Conservation (phyloP, 2,113 vertebrate genomes). For the Daboia siamensis region DNA sequence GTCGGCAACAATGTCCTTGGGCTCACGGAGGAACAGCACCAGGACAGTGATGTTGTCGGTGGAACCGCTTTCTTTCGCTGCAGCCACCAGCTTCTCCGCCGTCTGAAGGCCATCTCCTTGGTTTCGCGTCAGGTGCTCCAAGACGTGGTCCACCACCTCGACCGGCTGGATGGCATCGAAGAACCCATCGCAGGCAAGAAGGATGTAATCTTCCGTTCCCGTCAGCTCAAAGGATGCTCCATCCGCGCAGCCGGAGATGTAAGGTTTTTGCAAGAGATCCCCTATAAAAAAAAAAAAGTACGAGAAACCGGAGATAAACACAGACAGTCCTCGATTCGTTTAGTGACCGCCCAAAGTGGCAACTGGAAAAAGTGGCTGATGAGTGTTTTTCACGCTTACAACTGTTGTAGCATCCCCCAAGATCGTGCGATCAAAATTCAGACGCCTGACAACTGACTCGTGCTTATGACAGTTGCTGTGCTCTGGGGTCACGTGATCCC, state of each 20-base stretch:
- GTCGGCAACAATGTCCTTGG: constrained; percentile 70
- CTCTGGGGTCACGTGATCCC: no score
- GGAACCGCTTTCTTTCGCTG: constrained; percentile 86
- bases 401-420: no score
- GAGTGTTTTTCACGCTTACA: no score
- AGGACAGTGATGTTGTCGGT: constrained; percentile 94
- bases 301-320: constrained; percentile 23
- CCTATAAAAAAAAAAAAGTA: constrained; percentile 67
- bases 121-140: constrained; percentile 70
- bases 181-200: constrained; percentile 94
- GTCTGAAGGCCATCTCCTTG: constrained; percentile 66
- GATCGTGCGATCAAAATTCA: neutral
- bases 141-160: constrained; percentile 79
- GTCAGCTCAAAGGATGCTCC: constrained; percentile 72
- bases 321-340: neutral
- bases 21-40: constrained; percentile 85
- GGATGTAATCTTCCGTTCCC: constrained; percentile 87
- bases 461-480: no score
- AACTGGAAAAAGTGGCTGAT: no score
- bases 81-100: constrained; percentile 81
- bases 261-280: constrained; percentile 94
- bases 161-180: constrained; percentile 81
- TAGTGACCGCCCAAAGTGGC: no score
- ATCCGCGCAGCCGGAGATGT: constrained; percentile 86
- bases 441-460: no score